Evolutionary conservation across 2,113 vertebrate species (phyloP), one percentile per base, ranked within the genome.

Genomic region (Strix aluco): DNA sequence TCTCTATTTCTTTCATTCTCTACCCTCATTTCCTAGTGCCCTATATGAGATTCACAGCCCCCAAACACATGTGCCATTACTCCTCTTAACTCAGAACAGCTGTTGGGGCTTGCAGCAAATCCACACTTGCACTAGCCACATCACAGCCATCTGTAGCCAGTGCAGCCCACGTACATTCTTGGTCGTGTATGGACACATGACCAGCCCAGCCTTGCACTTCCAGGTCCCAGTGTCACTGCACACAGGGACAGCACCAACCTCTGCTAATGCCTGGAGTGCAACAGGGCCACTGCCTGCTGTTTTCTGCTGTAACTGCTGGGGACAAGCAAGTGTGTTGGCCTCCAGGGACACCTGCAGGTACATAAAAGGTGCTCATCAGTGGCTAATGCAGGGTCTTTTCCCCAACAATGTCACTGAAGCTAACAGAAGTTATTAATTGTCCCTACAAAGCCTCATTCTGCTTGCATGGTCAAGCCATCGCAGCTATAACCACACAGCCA

Each of bases 121-220:
- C 52, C 80, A 42, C 22, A 7, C 26, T 38, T 58, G 29, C 47
- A 58, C 1, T 0, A 67, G 25, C 8, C n/a, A 27, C 16, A 25
- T n/a, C 54, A 59, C 88, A 59, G 42, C 81, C 1, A 1, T 17
- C 49, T 49, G 77, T 19, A n/a, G 55, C 29, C 77, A 55, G n/a
- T 6, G 47, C 22, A 79, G 42, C 57, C 46, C 29, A 1, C 0
- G 2, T 36, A 61, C 7, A 3, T 47, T 23, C n/a, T 55, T n/a
- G 27, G 73, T 63, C 27, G 34, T 69, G 84, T 38, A 6, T 0
- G 20, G 54, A 44, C 47, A 40, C 9, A 4, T 8, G 67, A 54
- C 46, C 47, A 47, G 29, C 11, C 19, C 36, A 62, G 47, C 44
- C 36, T 29, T 44, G 59, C 9, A 38, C 49, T 47, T 59, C 54